Evolutionary conservation across 2,888 invertebrate genomes (phyloP).

Genomic region (Andrena hattorfiana): DNA sequence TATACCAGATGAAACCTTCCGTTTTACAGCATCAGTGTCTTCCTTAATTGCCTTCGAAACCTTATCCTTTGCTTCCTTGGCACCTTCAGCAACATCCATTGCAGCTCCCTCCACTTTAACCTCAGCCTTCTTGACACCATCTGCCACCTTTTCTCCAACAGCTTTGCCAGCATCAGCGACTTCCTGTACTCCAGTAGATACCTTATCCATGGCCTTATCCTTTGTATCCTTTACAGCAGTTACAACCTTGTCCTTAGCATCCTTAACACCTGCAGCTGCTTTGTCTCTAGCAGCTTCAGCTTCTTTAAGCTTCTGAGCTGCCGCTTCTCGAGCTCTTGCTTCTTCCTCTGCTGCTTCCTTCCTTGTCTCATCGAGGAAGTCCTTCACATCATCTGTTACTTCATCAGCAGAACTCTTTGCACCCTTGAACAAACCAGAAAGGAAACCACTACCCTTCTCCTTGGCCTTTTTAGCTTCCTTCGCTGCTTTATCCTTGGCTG

Average conservation of each 20-base stretch:
- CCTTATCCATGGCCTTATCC: slow-evolving; percentile 46
- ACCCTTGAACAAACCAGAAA: slow-evolving; percentile 72
- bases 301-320: slow-evolving; percentile 69
- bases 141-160: slow-evolving; percentile 81
- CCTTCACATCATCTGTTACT: slow-evolving; percentile 68
- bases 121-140: slow-evolving; percentile 67
- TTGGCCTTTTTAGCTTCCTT: slow-evolving; percentile 68
- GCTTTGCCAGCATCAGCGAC: slow-evolving; percentile 85
- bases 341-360: slow-evolving; percentile 69
- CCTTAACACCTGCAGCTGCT: slow-evolving; percentile 4
- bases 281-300: slow-evolving; percentile 23
- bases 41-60: slow-evolving; percentile 50
- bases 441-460: slow-evolving; percentile 68
- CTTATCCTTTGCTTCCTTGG: slow-evolving; percentile 58
- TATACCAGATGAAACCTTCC: slow-evolving; percentile 49
- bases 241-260: slow-evolving; percentile 57
- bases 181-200: slow-evolving; percentile 64
- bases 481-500: slow-evolving; percentile 49
- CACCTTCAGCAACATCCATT: slow-evolving; percentile 44
- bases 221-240: slow-evolving; percentile 50
- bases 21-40: slow-evolving; percentile 40
- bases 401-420: slow-evolving; percentile 69
- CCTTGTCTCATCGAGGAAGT: slow-evolving; percentile 75
- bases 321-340: slow-evolving; percentile 80
- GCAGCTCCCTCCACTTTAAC: slow-evolving; percentile 37